Conservation (phyloP, 37 sponge, comb jelly and placozoan species). For the Diacarnus erythraeanus region DNA sequence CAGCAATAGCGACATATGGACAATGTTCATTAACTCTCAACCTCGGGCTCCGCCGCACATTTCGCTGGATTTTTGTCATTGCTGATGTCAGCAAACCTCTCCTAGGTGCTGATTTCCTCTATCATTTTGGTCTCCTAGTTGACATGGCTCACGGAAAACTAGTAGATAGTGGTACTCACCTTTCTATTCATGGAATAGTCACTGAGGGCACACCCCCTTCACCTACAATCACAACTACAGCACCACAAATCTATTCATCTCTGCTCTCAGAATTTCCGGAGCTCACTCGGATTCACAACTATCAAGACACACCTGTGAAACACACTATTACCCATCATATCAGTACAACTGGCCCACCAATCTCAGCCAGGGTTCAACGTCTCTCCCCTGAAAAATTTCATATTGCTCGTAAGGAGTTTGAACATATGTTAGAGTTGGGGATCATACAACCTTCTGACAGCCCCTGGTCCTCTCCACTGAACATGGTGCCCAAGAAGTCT, state of each 20-base stretch:
- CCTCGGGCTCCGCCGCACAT: conserved; percentile 47
- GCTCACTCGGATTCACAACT: conserved; percentile 29
- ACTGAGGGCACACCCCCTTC: conserved; percentile 12
- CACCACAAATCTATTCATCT: neutral
- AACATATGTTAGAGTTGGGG: conserved; percentile 68
- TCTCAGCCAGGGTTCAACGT: too few relatives aligned
- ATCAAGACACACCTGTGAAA: conserved; percentile 32
- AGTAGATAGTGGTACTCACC: conserved; percentile 29
- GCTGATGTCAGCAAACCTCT: conserved; percentile 68
- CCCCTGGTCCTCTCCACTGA: conserved; percentile 65
- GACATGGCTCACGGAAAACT: conserved; percentile 47
- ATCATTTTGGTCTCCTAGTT: conserved; percentile 55
- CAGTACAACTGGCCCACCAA: conserved; percentile 61
- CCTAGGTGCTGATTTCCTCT: conserved; percentile 64
- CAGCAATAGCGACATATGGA: conserved; percentile 5
- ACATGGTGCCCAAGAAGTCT: conserved; percentile 72
- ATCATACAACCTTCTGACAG: conserved; percentile 68
- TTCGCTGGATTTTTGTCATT: conserved; percentile 70
- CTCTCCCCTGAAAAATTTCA: conserved; percentile 52
- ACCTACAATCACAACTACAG: conserved; percentile 8
- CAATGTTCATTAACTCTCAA: conserved; percentile 58
- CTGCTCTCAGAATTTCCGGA: conserved; percentile 56
- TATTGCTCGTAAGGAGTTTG: conserved; percentile 50
- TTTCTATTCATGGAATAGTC: conserved; percentile 25
- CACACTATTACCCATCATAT: conserved; percentile 59